Percentiles rank a stretch among this genome's conserved stretches.
Evolutionary conservation across 2,113 vertebrate species (phyloP).

Genomic region (Malurus alboscapulatus): DNA sequence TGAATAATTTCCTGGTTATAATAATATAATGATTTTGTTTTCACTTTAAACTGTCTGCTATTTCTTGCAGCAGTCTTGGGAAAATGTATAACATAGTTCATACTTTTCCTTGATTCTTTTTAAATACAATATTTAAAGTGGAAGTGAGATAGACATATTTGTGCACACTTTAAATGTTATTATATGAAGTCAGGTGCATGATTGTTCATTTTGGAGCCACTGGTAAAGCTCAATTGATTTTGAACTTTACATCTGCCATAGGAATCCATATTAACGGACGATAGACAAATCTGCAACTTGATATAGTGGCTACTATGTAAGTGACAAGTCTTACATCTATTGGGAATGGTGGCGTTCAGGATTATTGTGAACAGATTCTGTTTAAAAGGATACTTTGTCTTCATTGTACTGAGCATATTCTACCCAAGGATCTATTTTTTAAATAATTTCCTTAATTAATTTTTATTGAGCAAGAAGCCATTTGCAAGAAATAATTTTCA

Average conservation of each 20-base stretch:
- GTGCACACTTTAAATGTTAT: neutral
- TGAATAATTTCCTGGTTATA: neutral
- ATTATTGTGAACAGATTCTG: neutral
- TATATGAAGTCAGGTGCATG: neutral
- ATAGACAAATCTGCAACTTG: neutral
- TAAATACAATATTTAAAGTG: neutral
- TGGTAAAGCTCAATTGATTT: constrained; percentile 18
- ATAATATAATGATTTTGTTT: neutral
- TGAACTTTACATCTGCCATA: neutral
- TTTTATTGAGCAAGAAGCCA: neutral
- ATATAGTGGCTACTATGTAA: neutral
- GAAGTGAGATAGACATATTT: neutral
- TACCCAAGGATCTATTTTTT: neutral
- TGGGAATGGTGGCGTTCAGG: neutral
- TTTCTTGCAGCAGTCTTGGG: neutral
- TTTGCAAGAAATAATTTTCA: neutral
- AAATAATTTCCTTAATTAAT: neutral
- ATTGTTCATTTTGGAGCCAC: neutral
- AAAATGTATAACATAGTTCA: neutral
- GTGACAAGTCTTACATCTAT: neutral
- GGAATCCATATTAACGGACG: neutral
- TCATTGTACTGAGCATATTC: neutral
- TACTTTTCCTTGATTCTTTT: constrained; percentile 1
- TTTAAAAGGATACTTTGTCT: neutral
- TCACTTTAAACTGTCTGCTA: neutral